phyloP scores from a whole-genome alignment of 2,113 vertebrate genomes.

The Dasyprocta punctata region DNA sequence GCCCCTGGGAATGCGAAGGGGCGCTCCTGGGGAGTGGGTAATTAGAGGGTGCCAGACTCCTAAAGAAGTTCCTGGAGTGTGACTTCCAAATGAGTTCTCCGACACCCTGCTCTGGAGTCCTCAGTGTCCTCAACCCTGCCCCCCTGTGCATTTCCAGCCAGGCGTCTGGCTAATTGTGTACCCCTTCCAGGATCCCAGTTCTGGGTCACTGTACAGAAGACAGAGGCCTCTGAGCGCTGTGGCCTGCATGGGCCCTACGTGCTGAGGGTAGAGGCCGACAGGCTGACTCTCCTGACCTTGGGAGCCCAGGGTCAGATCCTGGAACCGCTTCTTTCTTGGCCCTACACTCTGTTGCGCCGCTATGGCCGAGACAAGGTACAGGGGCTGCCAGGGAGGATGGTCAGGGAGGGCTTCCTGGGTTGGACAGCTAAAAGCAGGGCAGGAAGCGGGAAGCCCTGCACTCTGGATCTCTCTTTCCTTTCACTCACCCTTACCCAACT shows the following conservation, averaged over 20 bases:
- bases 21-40: not conserved
- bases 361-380: constrained; percentile 96
- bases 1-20: not conserved
- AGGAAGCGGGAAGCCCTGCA: not conserved
- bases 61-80: not conserved
- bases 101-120: not conserved
- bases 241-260: constrained; percentile 90
- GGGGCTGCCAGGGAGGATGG: not conserved
- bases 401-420: not conserved
- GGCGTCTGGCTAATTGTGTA: not conserved
- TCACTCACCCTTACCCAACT: accelerated
- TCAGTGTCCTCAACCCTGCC: not conserved
- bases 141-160: not conserved
- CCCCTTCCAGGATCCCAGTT: constrained; percentile 91
- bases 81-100: not conserved
- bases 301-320: constrained; percentile 84
- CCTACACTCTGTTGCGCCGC: constrained; percentile 95
- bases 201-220: constrained; percentile 94
- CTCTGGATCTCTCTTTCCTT: not conserved
- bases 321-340: constrained; percentile 90
- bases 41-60: not conserved
- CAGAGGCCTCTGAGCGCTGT: constrained; percentile 95
- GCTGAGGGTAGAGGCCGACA: constrained; percentile 91
- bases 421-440: not conserved
- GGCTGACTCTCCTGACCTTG: constrained; percentile 89